Percentiles rank a stretch among this genome's conserved stretches.
These are phyloP conservation scores for Scaptomyza tumidula DNA, from an alignment of 2,888 invertebrate species.

Conservation along the genomic window DNA sequence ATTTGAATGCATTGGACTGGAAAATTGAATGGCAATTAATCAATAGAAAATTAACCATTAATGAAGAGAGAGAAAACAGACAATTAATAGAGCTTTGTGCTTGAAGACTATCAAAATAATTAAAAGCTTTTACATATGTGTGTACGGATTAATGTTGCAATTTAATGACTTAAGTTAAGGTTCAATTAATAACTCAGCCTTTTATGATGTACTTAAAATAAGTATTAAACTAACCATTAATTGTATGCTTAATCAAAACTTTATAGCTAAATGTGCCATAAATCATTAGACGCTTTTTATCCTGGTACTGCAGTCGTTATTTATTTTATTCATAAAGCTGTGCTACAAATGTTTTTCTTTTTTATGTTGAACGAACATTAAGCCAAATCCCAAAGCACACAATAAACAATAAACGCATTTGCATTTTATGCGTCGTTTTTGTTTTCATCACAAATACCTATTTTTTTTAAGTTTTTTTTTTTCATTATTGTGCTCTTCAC, in stretches of 20 bases:
- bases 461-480: constrained; percentile 10
- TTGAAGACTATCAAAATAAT: too few species aligned
- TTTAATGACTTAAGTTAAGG: too few species aligned
- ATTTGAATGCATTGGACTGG: constrained; percentile 31
- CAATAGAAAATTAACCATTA: constrained; percentile 11
- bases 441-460: neutral
- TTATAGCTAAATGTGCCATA: constrained; percentile 11
- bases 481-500: constrained; percentile 36
- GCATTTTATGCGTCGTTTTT: constrained; percentile 40
- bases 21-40: constrained; percentile 51
- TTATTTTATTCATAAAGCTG: constrained; percentile 18
- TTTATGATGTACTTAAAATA: neutral
- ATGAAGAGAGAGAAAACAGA: neutral
- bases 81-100: neutral
- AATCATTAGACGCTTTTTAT: constrained; percentile 28
- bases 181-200: neutral
- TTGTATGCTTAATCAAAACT: constrained; percentile 2
- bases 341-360: constrained; percentile 6
- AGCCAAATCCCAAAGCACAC: constrained; percentile 19
- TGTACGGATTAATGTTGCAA: neutral
- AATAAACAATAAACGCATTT: constrained; percentile 40
- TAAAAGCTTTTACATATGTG: neutral
- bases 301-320: constrained; percentile 27
- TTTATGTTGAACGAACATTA: constrained; percentile 6
- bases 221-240: constrained; percentile 1